These are phyloP conservation scores for Blastobasis adustella DNA, from an alignment of 2,888 invertebrate genomes.

Conservation along the genomic window DNA sequence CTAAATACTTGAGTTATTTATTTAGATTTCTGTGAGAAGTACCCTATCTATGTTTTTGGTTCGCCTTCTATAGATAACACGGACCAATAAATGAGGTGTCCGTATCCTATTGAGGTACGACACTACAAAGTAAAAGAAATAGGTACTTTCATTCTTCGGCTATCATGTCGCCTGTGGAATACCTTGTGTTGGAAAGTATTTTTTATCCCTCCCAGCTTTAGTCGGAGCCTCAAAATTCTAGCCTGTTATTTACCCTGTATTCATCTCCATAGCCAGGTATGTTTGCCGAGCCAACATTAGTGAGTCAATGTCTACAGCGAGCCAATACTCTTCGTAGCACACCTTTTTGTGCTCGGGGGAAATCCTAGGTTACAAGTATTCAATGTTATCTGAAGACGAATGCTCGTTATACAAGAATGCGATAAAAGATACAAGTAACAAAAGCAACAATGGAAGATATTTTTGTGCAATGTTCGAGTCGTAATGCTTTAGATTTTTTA, in stretches of 20 bases:
- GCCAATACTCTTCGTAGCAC: conserved; percentile 2
- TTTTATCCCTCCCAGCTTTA: too few species aligned
- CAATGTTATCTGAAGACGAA: conserved; percentile 17
- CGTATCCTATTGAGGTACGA: too few species aligned
- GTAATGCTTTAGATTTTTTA: conserved; percentile 5
- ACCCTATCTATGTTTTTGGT: too few species aligned
- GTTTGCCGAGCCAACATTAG: conserved; percentile 4
- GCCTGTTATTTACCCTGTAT: neutral
- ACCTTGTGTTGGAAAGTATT: too few species aligned
- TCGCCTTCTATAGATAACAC: too few species aligned
- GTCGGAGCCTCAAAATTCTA: too few species aligned
- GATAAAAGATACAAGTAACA: conserved; percentile 9
- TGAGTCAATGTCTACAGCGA: conserved; percentile 8
- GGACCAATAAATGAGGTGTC: too few species aligned
- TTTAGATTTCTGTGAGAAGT: too few species aligned
- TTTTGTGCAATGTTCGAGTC: conserved; percentile 12
- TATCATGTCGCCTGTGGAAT: too few species aligned
- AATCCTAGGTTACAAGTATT: conserved; percentile 5
- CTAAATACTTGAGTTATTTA: too few species aligned
- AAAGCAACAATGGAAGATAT: conserved; percentile 10
- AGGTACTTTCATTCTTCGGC: too few species aligned
- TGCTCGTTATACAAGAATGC: conserved; percentile 7
- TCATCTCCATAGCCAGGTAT: neutral
- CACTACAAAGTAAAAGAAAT: too few species aligned
- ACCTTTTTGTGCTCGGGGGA: conserved; percentile 12